phyloP scores from a whole-genome alignment of 2,797 vertebrate species.

The Streptopelia turtur region DNA sequence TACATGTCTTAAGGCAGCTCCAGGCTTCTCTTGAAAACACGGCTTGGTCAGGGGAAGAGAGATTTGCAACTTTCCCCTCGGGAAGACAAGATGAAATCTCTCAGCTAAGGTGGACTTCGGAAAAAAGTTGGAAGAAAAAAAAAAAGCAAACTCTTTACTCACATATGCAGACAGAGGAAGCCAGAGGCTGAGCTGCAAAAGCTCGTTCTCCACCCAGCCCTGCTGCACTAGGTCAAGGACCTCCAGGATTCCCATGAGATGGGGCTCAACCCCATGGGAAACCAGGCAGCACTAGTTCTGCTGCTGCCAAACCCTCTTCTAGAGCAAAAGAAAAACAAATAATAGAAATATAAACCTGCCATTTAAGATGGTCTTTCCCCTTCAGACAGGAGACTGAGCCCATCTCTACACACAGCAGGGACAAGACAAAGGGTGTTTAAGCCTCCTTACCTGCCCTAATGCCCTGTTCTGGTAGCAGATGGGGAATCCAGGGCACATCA shows the following conservation, averaged over 20 bases:
- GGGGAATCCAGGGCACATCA: not conserved
- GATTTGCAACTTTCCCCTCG: not conserved
- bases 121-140: not conserved
- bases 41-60: not conserved
- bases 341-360: not conserved
- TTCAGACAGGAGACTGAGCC: not conserved
- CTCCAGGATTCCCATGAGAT: not conserved
- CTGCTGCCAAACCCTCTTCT: not conserved
- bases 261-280: not conserved
- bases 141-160: not conserved
- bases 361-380: not conserved
- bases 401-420: not conserved
- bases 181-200: not conserved
- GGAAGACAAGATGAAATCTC: slow-evolving; percentile 3
- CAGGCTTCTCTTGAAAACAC: slow-evolving; percentile 14
- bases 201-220: not conserved
- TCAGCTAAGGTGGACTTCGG: not conserved
- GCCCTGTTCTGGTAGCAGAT: not conserved
- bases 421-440: not conserved
- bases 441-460: not conserved
- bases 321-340: not conserved
- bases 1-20: slow-evolving; percentile 42
- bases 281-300: not conserved
- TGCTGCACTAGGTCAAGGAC: not conserved
- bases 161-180: not conserved